Evolutionary conservation across 1,140 invertebrate genomes (phyloP), one percentile per base, ranked within the genome.

Genomic region (Subanguina moxae): DNA sequence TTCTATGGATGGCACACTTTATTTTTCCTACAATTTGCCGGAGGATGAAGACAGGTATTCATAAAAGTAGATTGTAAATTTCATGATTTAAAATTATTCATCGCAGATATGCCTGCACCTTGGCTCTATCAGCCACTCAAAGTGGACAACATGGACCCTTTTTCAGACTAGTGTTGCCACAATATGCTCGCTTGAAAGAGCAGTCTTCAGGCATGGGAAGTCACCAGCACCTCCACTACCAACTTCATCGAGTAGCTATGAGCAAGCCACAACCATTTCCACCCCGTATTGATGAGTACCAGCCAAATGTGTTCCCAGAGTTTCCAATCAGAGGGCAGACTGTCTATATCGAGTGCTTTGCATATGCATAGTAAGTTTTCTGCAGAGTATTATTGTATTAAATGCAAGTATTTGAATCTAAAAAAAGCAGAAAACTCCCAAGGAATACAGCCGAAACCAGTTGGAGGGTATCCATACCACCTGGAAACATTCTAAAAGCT

Each of bases 1-100:
- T 45, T 68, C 70, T 8, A 78, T 73, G 72, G 74, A 76, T 25
- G 74, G 74, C n/a, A 76, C 74, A 19, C 48, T 76, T n/a, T 70
- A 77, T 56, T 76, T 76, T 59, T 57, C 76, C 3, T 76, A 75
- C 28, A 76, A 77, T 48, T 25, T 75, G 30, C 32, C 28, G 30
- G 59, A 68, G 27, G 74, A 76, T 38, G 74, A 71, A 21, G 61
- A 75, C 15, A 74, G 57, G 75, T 77, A 27, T 38, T n/a, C n/a
- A n/a, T n/a, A n/a, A n/a, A n/a, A n/a, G n/a, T n/a, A n/a, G 23
- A 27, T 57, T 9, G n/a, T 45, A 11, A 48, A 9, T 27, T 42
- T 62, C 11, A 52, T 32, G 0, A n/a, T n/a, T n/a, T n/a, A n/a
- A n/a, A 56, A 42, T 21, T 46, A 27, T 64, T 69, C 27, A 1